Evolutionary conservation across 2,888 invertebrate genomes (phyloP).

Genomic region (Brachyopa scutellaris): DNA sequence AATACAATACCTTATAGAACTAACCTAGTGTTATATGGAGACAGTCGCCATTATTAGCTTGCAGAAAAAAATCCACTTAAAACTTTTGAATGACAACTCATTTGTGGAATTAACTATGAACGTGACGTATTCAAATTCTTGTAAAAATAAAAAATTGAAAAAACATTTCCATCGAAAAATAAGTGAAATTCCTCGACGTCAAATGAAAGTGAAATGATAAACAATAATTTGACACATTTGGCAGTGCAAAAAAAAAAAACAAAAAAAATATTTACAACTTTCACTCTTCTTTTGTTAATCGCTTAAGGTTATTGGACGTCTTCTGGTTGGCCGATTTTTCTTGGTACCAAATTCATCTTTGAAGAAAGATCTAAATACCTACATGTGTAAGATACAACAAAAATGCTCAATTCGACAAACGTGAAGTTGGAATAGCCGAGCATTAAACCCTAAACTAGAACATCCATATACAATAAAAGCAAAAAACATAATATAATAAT

Average conservation of each 20-base stretch:
- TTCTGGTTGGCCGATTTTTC: background rate
- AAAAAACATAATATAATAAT: background rate
- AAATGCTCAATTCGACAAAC: background rate
- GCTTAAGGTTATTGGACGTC: background rate
- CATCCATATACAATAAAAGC: background rate
- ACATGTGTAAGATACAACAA: no score
- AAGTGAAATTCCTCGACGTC: constrained; percentile 17
- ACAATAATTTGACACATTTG: constrained; percentile 33
- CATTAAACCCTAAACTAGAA: background rate
- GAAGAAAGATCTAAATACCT: no score
- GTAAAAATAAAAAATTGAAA: no score
- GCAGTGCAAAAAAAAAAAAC: background rate
- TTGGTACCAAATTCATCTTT: background rate
- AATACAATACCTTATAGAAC: no score
- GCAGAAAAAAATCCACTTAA: no score
- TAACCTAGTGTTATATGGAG: no score
- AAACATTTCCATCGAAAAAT: background rate
- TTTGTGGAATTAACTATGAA: no score
- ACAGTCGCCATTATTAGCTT: no score
- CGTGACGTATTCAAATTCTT: no score
- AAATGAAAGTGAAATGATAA: constrained; percentile 32
- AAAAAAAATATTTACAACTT: background rate
- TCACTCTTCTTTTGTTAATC: constrained; percentile 28
- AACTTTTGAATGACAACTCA: no score
- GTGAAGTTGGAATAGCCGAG: no score